Base-by-base conservation (phyloP, 2,888 invertebrate species). In the Andrena minutula region DNA sequence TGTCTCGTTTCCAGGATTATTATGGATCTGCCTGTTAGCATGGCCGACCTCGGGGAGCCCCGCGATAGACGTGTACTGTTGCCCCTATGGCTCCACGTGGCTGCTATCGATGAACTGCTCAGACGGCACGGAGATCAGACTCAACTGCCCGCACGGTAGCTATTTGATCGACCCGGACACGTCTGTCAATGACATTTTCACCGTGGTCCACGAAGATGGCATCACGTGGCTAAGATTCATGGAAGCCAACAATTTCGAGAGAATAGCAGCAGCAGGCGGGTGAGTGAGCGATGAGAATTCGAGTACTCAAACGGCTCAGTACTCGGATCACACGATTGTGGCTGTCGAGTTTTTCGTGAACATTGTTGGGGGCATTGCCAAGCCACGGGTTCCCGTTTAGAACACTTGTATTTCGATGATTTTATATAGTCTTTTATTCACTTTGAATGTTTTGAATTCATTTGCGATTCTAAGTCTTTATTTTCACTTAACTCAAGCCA, bases 161-260 rank as follows among this genome's bases (percentile, higher is more conserved):
- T 93, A 85, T 82, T n/a, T 88, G 8, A 26, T 92, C 5, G 89
- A 92, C 65, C 91, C 92, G 1, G 71, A 68, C 1, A 3, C 4
- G 2, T 26, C 26, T 16, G 49, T 51, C 0, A 1, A 6, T 0
- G 84, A 85, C 4, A 71, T 82, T 5, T 85, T 82, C 28, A 82
- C 66, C 2, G 60, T 76, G 8, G 20, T 64, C 6, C 20, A 26
- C 0, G 76, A 75, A 23, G 28, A 71, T 0, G 75, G 75, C 20
- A 60, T 60, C 2, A 23, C 58, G 0, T 82, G 84, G 83, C 61
- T 88, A 2, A 6, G 58, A 1, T 56, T 75, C 26, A 1, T 2
- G 3, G 64, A 79, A 1, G 0, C 12, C 0, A 0, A 0, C 1
- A 0, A 0, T 0, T 28, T 79, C 47, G 73, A 72, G 1, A 77